Evolutionary conservation across 1,140 invertebrate genomes (phyloP), one percentile per base, ranked within the genome.

Genomic region (Mercenaria mercenaria): DNA sequence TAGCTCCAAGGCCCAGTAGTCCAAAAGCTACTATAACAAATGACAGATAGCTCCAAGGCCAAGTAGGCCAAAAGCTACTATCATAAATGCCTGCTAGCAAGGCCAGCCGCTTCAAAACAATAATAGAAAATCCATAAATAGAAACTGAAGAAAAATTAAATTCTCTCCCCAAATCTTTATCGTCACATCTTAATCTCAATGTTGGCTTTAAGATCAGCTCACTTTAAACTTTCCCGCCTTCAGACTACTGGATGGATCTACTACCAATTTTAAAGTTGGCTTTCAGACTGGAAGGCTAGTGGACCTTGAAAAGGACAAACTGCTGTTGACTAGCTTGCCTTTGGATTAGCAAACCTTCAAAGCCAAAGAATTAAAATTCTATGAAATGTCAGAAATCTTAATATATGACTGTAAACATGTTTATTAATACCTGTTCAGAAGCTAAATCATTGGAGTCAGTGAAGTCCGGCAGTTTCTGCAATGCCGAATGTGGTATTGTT

Each of bases 391-490:
- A 59, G 52, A 11, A 4, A 59, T n/a, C 10, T 15, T 23, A 15
- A 59, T 59, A 23, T 47, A 47, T 8, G 8, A 47, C 43, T 10
- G 43, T 10, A 8, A 47, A 10, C 8, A 18, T 47, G 8, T 10
- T 20, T 64, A 15, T 15, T 76, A 32, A 23, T 64, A 92, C 92
- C 90, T 90, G 89, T 74, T 91, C 88, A 37, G 82, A 77, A 6
- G 88, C 81, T 2, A 92, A 64, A 83, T 92, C 88, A 88, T 92
- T 92, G 11, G 90, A 79, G 37, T 92, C 92, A 77, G 92, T 91
- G 84, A 92, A 92, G 47, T 89, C 81, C 13, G 92, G 92, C 34
- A 56, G 64, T 47, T 56, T 52, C 56, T 90, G 84, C 43, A 80
- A 32, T 20, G 79, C 37, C 32, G 61, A 64, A 39, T 67, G 56